A percentile compares a stretch with the other conserved stretches of the same genome.
These are phyloP conservation scores for Henricia sp. DNA, from an alignment of 53 echinoderm and acorn worm genomes.

Conservation along the genomic window DNA sequence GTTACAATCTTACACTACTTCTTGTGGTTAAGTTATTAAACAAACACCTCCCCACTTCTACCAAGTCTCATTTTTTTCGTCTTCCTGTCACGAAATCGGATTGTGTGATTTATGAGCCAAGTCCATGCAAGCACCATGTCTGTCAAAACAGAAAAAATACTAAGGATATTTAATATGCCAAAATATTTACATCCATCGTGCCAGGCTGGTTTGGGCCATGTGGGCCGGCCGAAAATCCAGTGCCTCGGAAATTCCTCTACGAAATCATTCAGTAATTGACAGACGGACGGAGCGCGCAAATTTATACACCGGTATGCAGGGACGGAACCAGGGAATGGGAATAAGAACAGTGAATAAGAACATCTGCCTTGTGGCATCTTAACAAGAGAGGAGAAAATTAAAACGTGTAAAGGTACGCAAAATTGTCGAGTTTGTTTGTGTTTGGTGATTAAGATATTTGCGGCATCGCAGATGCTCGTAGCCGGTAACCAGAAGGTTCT, in stretches of 20 bases:
- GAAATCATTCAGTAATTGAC: slow-evolving; percentile 26
- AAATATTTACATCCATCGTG: slow-evolving; percentile 49
- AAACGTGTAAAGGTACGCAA: not conserved
- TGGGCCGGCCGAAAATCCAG: not conserved
- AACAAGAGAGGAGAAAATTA: not conserved
- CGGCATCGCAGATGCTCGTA: not conserved
- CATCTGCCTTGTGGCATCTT: not conserved
- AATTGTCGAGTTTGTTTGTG: slow-evolving; percentile 55
- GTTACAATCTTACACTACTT: too few species aligned
- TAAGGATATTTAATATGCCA: slow-evolving; percentile 22
- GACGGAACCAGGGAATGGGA: not conserved
- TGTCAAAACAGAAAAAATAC: slow-evolving; percentile 44
- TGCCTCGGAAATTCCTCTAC: not conserved
- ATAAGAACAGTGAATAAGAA: not conserved
- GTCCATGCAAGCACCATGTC: not conserved
- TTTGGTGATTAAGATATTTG: slow-evolving; percentile 28
- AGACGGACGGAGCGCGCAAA: slow-evolving; percentile 4
- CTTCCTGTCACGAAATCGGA: not conserved
- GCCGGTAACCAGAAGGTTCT: not conserved
- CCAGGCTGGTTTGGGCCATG: slow-evolving; percentile 20
- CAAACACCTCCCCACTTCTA: too few species aligned
- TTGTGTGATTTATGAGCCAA: slow-evolving; percentile 31
- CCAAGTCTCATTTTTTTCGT: too few species aligned
- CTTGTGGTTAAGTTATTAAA: slow-evolving; percentile 3
- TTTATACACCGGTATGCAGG: slow-evolving; percentile 4